Base-by-base conservation (phyloP, 2,888 invertebrate species). In the Mamestra brassicae region DNA sequence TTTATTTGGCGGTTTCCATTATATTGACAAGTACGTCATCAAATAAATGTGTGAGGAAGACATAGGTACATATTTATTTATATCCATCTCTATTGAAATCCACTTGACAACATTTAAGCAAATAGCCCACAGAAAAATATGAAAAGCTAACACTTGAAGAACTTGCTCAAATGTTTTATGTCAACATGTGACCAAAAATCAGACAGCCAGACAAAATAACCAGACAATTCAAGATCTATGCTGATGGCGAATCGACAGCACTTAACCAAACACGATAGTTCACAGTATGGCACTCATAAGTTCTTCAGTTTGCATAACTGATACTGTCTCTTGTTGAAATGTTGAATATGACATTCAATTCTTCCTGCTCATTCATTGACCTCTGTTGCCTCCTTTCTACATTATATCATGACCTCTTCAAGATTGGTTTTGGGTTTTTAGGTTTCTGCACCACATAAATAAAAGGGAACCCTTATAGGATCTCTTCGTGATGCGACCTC, bases 1-100 rank as follows among this genome's bases (percentile, higher is more conserved):
- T 67, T 67, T 58, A 74, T 70, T 80, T 63, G 58, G 58, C 11
- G 11, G 62, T 42, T 58, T 70, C 69, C 54, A 75, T 55, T 80
- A 42, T 38, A 7, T 17, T 68, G 36, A 7, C 50, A 45, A 66
- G 26, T 52, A 52, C 34, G 17, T 42, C 66, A 52, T 66, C 8
- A 13, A 62, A 74, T 62, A 45, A 61, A 62, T 13, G 3, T 74
- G 15, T 74, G 3, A 55, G 10, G 10, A 38, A 57, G 6, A 66
- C 36, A 52, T 13, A 42, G 13, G 15, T 45, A 58, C 17, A 52
- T 50, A 50, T 75, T 75, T 74, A 58, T 36, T 36, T 45, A 10
- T 4, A 3, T 64, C 15, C 2, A 0, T n/a, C n/a, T 50, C 47
- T 26, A 2, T 15, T 38, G 13, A 10, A 38, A 54, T 54, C 15